Percentiles rank a stretch among this genome's conserved stretches.
Evolutionary conservation across 2,797 vertebrate genomes (phyloP).

Genomic region (Malacoraja senta): DNA sequence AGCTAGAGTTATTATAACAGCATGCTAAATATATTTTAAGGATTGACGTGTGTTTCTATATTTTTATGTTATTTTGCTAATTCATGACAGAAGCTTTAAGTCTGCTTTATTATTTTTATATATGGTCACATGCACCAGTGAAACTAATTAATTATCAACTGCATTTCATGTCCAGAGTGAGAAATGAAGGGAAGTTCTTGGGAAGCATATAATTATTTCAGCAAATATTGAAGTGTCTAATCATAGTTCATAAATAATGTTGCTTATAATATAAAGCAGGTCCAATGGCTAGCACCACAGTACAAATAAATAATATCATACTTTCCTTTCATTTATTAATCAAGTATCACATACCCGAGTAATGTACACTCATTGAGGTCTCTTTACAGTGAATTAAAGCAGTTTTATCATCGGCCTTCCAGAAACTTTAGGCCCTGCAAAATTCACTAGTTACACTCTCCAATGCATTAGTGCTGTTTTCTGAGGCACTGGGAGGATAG

Average conservation of each 20-base stretch:
- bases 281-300: background rate
- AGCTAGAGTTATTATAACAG: background rate
- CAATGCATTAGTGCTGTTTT: background rate
- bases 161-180: background rate
- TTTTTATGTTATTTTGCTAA: background rate
- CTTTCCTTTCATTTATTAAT: slow-evolving; percentile 12
- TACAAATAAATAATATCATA: slow-evolving; percentile 1
- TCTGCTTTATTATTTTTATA: background rate
- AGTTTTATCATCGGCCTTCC: background rate
- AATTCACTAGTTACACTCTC: background rate
- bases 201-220: background rate
- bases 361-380: background rate
- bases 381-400: background rate
- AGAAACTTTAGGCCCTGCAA: background rate
- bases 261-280: background rate
- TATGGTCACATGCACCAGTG: background rate
- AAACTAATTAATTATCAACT: background rate
- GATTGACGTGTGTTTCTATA: too few relatives aligned
- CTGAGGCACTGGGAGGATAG: background rate
- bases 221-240: slow-evolving; percentile 8
- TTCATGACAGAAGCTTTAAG: background rate
- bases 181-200: slow-evolving; percentile 3
- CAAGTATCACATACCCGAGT: background rate
- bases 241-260: background rate
- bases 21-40: background rate